phyloP scores from a whole-genome alignment of 2,797 vertebrate species.

The Uromys caudimaculatus region DNA sequence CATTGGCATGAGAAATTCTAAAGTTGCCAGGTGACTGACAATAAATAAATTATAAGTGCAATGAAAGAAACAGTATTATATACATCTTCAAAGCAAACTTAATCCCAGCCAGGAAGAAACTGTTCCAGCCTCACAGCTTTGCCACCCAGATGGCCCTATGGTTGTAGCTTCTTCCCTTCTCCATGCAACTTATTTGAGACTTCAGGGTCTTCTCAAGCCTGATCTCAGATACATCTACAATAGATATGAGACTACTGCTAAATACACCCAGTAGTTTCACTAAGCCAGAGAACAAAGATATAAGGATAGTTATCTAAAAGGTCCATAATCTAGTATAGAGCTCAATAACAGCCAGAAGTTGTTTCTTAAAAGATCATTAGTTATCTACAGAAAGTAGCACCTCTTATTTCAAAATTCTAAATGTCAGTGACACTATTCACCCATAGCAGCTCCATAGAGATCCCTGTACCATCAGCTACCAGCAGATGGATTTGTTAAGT shows the following conservation, averaged over 20 bases:
- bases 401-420: slow-evolving; percentile 29
- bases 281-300: background rate
- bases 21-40: background rate
- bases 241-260: background rate
- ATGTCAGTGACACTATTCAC: background rate
- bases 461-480: background rate
- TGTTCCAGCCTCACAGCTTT: background rate
- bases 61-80: background rate
- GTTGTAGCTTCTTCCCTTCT: background rate
- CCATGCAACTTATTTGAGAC: background rate
- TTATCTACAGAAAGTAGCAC: background rate
- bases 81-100: background rate
- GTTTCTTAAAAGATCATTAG: slow-evolving; percentile 16
- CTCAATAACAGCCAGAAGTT: background rate
- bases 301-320: background rate
- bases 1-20: background rate
- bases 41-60: background rate
- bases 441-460: background rate
- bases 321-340: background rate
- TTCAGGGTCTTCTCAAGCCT: background rate
- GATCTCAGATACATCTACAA: background rate
- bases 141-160: background rate
- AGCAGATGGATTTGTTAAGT: background rate
- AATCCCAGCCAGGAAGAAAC: background rate
- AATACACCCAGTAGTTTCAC: background rate